A percentile compares a stretch with the other conserved stretches of the same genome.
These are phyloP conservation scores for Cherax destructor DNA, from an alignment of 1,140 invertebrate species.

Conservation along the genomic window DNA sequence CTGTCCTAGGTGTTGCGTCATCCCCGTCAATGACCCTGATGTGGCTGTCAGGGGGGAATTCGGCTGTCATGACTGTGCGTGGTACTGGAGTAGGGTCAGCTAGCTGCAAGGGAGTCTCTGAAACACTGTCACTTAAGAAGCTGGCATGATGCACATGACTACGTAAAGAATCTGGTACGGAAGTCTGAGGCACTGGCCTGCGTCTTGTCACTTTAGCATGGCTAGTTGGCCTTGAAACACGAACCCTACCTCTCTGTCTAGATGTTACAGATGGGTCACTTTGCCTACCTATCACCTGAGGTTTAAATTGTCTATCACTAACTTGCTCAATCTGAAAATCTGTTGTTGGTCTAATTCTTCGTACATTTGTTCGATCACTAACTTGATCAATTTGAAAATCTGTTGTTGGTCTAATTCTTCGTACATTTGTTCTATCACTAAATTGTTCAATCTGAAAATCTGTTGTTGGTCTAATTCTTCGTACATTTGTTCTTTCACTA, in stretches of 20 bases:
- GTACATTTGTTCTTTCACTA: neutral
- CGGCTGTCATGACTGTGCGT: slow-evolving; percentile 47
- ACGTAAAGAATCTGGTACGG: neutral
- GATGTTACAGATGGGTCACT: neutral
- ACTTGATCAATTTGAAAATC: neutral
- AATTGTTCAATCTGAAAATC: neutral
- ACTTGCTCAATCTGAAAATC: neutral
- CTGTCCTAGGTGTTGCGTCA: slow-evolving; percentile 8
- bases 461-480: neutral
- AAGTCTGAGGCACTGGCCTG: slow-evolving; percentile 5
- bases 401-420: neutral
- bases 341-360: neutral
- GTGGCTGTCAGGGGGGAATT: slow-evolving; percentile 62
- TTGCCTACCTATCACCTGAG: neutral
- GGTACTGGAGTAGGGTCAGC: slow-evolving; percentile 39
- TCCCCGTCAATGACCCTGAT: slow-evolving; percentile 53
- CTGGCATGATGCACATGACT: neutral
- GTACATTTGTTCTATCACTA: neutral
- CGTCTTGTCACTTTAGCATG: neutral
- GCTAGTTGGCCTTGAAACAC: slow-evolving; percentile 12
- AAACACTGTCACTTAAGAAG: neutral
- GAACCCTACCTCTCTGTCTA: neutral
- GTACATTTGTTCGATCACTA: neutral
- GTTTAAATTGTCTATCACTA: neutral
- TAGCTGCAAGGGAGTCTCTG: slow-evolving; percentile 6